phyloP scores from a whole-genome alignment of 2,113 vertebrate species.

The Stictonetta naevosa region DNA sequence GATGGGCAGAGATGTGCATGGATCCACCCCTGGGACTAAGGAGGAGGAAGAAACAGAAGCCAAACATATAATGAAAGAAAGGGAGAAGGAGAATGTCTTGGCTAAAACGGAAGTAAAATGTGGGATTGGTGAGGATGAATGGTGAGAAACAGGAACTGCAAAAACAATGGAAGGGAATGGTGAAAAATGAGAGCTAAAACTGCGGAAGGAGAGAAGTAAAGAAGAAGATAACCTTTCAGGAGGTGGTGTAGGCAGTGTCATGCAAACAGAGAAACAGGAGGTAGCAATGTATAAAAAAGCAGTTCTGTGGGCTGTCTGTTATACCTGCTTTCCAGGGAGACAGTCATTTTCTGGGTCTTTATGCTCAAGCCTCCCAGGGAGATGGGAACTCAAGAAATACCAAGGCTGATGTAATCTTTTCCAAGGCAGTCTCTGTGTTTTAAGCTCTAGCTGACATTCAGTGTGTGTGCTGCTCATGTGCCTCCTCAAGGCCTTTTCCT shows the following conservation, averaged over 20 bases:
- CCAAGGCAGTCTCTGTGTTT: not conserved
- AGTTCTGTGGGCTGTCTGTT: not conserved
- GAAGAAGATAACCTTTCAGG: not conserved
- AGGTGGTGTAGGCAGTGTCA: not conserved
- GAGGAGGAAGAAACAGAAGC: fast-evolving
- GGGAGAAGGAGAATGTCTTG: not conserved
- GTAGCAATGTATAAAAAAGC: not conserved
- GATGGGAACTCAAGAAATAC: not conserved
- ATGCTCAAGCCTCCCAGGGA: not conserved
- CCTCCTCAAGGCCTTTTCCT: not conserved
- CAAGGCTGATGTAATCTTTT: not conserved
- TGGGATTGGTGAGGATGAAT: not conserved
- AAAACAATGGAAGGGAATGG: not conserved
- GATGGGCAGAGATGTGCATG: not conserved
- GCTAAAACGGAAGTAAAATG: not conserved
- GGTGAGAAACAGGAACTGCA: not conserved
- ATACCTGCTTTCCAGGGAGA: not conserved
- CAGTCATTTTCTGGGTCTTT: not conserved
- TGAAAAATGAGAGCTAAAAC: not conserved
- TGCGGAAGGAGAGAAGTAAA: not conserved
- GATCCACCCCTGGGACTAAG: not conserved
- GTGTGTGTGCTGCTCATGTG: not conserved
- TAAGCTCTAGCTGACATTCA: not conserved
- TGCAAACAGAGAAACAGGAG: not conserved
- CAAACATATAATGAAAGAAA: not conserved